Base-by-base conservation (phyloP, 1,140 invertebrate species). In the Oedothorax gibbosus region DNA sequence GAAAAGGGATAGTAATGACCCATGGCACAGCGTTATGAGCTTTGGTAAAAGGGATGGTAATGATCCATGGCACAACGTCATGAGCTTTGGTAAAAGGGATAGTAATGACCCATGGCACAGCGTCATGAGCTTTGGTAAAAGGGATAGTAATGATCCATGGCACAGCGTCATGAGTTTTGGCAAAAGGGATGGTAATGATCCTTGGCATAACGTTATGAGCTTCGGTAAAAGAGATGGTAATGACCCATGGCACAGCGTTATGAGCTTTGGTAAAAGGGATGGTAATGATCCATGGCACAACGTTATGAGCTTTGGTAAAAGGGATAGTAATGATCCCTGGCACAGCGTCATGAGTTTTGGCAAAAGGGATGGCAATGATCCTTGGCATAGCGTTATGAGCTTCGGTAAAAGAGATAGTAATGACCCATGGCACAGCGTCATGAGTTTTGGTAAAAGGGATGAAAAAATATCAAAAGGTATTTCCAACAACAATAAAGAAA, bases 51-150 rank as follows among this genome's bases (percentile, higher is more conserved):
- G 57, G 50, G 56, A 9, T 20, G 62, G 68, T n/a, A 77, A 65
- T 77, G 65, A 50, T 2, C 9, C 21, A 9, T 57, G 65, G 50
- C 75, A 77, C 62, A 77, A n/a, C 11, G 65, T 62, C 3, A 79
- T 79, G 77, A 51, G 57, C 53, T 79, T 79, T 56, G 77, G 77
- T 3, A 79, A 79, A 68, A 65, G 62, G 50, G 68, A 14, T 9
- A 5, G 35, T 35, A 64, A 82, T 4, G 69, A 64, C 11, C 81
- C 81, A 1, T 84, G 72, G 69, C 80, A 84, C 10, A 84, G 14
- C 10, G 76, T 84, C 62, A 85, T 85, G 83, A 77, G 65, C 18
- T 85, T 85, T 53, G 83, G 83, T 0, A 85, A 68, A 68, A 68
- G 15, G 35, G 21, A 18, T 5, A 51, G 54, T 66, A 62, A 72